Conservation (phyloP, 2,797 vertebrate genomes). For the Oreonectes daqikongensis region DNA sequence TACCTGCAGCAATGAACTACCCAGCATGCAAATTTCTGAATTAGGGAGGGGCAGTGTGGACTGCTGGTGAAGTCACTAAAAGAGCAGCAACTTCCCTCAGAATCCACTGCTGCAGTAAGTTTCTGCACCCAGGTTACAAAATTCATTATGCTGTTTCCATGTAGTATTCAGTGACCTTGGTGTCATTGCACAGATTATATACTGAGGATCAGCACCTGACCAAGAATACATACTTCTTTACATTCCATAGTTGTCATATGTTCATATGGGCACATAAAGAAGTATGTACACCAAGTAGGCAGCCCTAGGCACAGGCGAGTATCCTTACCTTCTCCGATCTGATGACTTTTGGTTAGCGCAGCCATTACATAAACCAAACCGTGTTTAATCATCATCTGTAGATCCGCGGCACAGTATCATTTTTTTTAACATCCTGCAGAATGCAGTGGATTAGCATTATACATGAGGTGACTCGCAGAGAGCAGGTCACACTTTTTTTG, state of each 20-base stretch:
- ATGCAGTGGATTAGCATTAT: slow-evolving; percentile 67
- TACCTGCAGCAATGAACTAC: neutral
- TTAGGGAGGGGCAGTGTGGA: slow-evolving; percentile 7
- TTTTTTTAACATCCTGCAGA: slow-evolving; percentile 68
- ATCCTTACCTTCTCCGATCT: slow-evolving; percentile 72
- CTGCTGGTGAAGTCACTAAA: slow-evolving; percentile 67
- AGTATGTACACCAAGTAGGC: slow-evolving; percentile 98
- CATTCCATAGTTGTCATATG: slow-evolving; percentile 99
- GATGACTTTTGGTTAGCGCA: slow-evolving; percentile 67
- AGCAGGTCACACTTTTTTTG: slow-evolving; percentile 61
- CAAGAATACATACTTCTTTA: slow-evolving; percentile 99
- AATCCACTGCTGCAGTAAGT: slow-evolving; percentile 75
- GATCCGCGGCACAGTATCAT: neutral
- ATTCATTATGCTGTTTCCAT: neutral
- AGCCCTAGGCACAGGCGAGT: slow-evolving; percentile 67
- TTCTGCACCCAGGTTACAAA: slow-evolving; percentile 62
- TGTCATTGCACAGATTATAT: slow-evolving; percentile 45
- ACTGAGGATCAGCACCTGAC: slow-evolving; percentile 81
- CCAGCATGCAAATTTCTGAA: slow-evolving; percentile 26
- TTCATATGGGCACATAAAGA: slow-evolving; percentile 99
- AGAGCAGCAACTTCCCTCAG: slow-evolving; percentile 72
- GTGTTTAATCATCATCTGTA: slow-evolving; percentile 22
- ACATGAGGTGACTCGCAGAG: slow-evolving; percentile 81
- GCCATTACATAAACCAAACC: slow-evolving; percentile 21
- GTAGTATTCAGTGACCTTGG: neutral